Conservation (phyloP, 2,888 invertebrate genomes). For the Brachynemurus nebulosus region DNA sequence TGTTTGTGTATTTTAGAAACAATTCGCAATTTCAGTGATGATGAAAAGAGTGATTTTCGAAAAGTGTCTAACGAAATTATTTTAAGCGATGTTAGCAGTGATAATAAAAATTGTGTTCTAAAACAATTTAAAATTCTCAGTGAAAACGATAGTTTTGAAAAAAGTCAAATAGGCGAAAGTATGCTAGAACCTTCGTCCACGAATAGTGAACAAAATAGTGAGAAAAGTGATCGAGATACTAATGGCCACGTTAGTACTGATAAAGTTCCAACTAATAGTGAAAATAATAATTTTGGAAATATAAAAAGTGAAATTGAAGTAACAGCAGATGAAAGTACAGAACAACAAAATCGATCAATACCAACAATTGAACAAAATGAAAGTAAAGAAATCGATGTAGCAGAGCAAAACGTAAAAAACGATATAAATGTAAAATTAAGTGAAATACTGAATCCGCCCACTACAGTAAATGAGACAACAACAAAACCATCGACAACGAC, state of each 20-base stretch:
- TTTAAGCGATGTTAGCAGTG: background rate
- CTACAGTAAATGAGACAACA: background rate
- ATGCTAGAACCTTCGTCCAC: too few relatives aligned
- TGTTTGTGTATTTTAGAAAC: background rate
- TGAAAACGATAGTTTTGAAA: constrained; percentile 2
- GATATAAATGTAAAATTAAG: constrained; percentile 1
- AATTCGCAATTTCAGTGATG: background rate
- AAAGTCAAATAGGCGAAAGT: constrained; percentile 1
- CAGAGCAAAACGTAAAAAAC: background rate
- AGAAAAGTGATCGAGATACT: too few relatives aligned
- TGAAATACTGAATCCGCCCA: background rate
- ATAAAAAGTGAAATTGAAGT: constrained; percentile 6
- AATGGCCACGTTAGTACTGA: too few relatives aligned
- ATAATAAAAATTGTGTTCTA: background rate
- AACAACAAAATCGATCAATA: constrained; percentile 1
- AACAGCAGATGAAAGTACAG: constrained; percentile 3
- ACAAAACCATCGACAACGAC: background rate
- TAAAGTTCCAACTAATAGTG: constrained; percentile 7
- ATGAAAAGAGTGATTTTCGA: background rate
- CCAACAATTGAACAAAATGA: constrained; percentile 12
- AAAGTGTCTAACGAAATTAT: background rate
- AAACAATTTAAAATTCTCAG: constrained; percentile 1
- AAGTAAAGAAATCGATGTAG: constrained; percentile 6
- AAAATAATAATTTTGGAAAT: constrained; percentile 11
- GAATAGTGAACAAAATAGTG: too few relatives aligned